Base-by-base conservation (phyloP, 1,140 invertebrate genomes). In the Plutomurus gul region DNA sequence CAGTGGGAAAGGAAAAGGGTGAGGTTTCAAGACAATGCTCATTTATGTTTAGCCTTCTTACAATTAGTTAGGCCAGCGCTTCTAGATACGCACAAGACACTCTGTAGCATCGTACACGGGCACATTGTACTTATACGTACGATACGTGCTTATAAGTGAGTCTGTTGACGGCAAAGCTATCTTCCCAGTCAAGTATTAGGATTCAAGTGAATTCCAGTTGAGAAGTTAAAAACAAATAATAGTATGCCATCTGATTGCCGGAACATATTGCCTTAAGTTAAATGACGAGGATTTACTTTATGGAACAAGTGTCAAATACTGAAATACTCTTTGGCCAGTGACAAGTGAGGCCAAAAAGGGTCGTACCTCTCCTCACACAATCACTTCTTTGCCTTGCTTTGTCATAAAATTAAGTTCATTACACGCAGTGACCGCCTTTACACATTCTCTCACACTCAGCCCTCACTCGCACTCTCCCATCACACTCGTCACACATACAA, bases 341-440 rank as follows among this genome's bases (percentile, higher is more conserved):
- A 33, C 56, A 65, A 65, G 25, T 65, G 56, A 65, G 56, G 27
- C 56, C 56, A 30, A 33, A 16, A 33, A 33, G 30, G 56, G n/a
- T n/a, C n/a, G n/a, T 20, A 49, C 8, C 46, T 1, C 7, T 49
- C 46, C 25, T 65, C 56, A 36, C 25, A 33, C 27, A 33, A 33
- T 65, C 56, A 30, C 27, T 65, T 30, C 51, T 33, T 65, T 27
- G 27, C 27, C 16, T n/a, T 4, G 13, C 16, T 16, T 36, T 18
- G 56, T 65, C 56, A 30, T 65, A 65, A 65, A 65, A 65, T 65
- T 65, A 65, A 65, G 56, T 65, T 65, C 56, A 65, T 65, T 65
- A 65, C 56, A 65, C 27, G 56, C 56, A n/a, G 16, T n/a, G 56
- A 65, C 56, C 56, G 56, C 27, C 56, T 65, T 65, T 6, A 65